Evolutionary conservation across 1,140 invertebrate genomes (phyloP).

Genomic region (Sipha flava): DNA sequence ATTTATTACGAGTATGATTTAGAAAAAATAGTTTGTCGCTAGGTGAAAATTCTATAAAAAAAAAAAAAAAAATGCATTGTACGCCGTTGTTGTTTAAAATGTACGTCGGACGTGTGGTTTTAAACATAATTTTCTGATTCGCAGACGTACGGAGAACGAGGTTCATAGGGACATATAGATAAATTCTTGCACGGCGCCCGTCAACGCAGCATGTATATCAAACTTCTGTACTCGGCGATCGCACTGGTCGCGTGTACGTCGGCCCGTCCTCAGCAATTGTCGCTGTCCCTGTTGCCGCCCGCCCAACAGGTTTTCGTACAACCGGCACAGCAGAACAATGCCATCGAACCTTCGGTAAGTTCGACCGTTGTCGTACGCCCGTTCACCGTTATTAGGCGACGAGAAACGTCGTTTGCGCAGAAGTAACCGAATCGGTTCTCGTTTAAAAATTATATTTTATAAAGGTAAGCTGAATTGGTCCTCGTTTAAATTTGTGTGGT

Average conservation of each 20-base stretch:
- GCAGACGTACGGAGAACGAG: background rate
- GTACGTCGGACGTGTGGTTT: background rate
- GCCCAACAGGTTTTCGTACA: background rate
- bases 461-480: too few species aligned
- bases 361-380: too few species aligned
- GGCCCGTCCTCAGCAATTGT: background rate
- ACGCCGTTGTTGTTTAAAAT: background rate
- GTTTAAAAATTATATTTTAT: too few species aligned
- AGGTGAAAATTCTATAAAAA: background rate
- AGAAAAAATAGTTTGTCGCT: too few species aligned
- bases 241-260: background rate
- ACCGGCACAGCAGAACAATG: background rate
- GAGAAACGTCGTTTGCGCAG: too few species aligned
- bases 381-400: too few species aligned
- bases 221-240: background rate
- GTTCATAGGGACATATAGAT: background rate
- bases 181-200: too few species aligned
- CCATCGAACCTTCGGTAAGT: constrained; percentile 12
- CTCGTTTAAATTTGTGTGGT: too few species aligned
- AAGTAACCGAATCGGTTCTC: too few species aligned
- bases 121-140: background rate
- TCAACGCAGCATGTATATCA: background rate
- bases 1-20: too few species aligned
- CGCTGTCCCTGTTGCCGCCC: background rate
- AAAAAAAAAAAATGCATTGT: too few species aligned